These are phyloP conservation scores for Nymphalis io DNA, from an alignment of 1,140 invertebrate genomes.

Conservation along the genomic window DNA sequence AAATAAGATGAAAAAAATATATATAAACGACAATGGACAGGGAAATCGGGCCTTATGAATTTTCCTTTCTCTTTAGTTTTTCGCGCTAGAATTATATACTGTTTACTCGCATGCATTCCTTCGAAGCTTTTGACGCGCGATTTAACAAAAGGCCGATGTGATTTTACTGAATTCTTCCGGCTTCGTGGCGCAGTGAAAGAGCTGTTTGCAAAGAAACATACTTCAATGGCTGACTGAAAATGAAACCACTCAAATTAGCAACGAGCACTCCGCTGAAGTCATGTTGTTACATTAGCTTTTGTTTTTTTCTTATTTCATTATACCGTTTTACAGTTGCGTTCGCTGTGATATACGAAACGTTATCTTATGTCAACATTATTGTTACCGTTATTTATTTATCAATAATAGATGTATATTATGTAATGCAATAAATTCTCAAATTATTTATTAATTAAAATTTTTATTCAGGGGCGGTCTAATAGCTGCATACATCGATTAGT, in stretches of 20 bases:
- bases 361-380: slow-evolving; percentile 3
- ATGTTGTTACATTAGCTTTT: slow-evolving; percentile 8
- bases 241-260: slow-evolving; percentile 27
- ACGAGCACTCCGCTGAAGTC: slow-evolving; percentile 8
- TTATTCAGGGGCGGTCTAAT: too few species aligned
- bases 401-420: too few species aligned
- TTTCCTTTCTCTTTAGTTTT: slow-evolving; percentile 65
- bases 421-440: too few species aligned
- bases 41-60: slow-evolving; percentile 71
- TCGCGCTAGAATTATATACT: slow-evolving; percentile 50
- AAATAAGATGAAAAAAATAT: slow-evolving; percentile 79
- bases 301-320: slow-evolving; percentile 1
- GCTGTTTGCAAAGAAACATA: slow-evolving; percentile 19
- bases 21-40: slow-evolving; percentile 74
- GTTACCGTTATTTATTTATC: too few species aligned
- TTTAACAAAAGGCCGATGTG: slow-evolving; percentile 42
- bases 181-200: slow-evolving; percentile 24
- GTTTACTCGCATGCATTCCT: slow-evolving; percentile 22
- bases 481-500: too few species aligned
- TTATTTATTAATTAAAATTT: too few species aligned
- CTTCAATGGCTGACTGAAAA: slow-evolving; percentile 18
- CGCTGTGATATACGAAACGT: background rate
- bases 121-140: slow-evolving; percentile 32
- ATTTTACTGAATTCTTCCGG: slow-evolving; percentile 34
- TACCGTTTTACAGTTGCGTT: background rate